Evolutionary conservation across 2,113 vertebrate species (phyloP).

Genomic region (Xenopus tropicalis): UCB_Xtro_10.0 CM004443.2:43657501-43658000

Average conservation of each 20-base stretch:
- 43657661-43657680: neutral
- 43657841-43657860: slow-evolving; percentile 81
- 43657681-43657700: neutral
- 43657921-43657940: slow-evolving; percentile 96
- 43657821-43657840: neutral
- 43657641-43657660: slow-evolving; percentile 25
- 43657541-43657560: slow-evolving; percentile 81
- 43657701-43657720: neutral
- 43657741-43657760: neutral
- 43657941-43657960: slow-evolving; percentile 92
- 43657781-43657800: neutral
- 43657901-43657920: slow-evolving; percentile 71
- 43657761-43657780: neutral
- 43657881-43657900: slow-evolving; percentile 81
- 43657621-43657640: slow-evolving; percentile 90
- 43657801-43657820: neutral
- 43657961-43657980: slow-evolving; percentile 92
- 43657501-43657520: slow-evolving; percentile 88
- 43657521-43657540: slow-evolving; percentile 81
- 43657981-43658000: slow-evolving; percentile 87
- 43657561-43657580: slow-evolving; percentile 91
- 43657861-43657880: slow-evolving; percentile 84
- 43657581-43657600: slow-evolving; percentile 81
- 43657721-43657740: slow-evolving; percentile 1
- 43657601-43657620: slow-evolving; percentile 85